Base-by-base conservation (phyloP, 2,797 vertebrate genomes). In the Zenarchopterus dispar region DNA sequence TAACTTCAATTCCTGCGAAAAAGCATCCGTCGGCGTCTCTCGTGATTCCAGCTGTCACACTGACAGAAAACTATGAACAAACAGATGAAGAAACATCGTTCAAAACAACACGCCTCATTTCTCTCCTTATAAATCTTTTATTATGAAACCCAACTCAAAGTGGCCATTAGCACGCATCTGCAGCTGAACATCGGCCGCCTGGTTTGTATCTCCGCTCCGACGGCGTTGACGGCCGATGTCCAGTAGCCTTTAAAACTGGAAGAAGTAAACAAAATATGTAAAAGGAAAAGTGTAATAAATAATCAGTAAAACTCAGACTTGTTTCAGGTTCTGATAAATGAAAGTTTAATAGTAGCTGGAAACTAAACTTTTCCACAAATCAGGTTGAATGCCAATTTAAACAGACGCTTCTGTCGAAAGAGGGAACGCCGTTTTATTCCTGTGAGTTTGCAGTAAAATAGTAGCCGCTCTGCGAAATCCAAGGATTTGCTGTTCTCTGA, bases 41-140 rank as follows among this genome's bases (percentile, higher is more conserved):
- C 13, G 23, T 23, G 41, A 72, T 50, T 50, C 41, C 28, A 51
- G 56, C 45, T 53, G 39, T 21, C 41, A 45, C 41, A 62, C 49
- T 45, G 43, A 73, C 53, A 72, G 41, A 73, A 72, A 77, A 57
- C n/a, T 53, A 55, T 44, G 26, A 64, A 57, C 21, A 70, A 56
- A 75, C 58, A 61, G 21, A 55, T 18, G 22, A 47, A 21, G 18
- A 79, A 57, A 74, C 57, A 67, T 48, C 23, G 48, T 72, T 63
- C 33, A 74, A 70, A 80, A 82, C 55, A 72, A 49, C 67, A 84
- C 11, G 58, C 44, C 62, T 81, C 79, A 77, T 77, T 70, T 64
- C 50, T 55, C 31, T 2, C 36, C 31, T 70, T 60, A 46, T 77
- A 75, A 69, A 82, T 81, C 66, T 56, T 75, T 69, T 73, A 75